Conservation (phyloP, 2,797 vertebrate genomes). For the Paedocypris micromegethes region DNA sequence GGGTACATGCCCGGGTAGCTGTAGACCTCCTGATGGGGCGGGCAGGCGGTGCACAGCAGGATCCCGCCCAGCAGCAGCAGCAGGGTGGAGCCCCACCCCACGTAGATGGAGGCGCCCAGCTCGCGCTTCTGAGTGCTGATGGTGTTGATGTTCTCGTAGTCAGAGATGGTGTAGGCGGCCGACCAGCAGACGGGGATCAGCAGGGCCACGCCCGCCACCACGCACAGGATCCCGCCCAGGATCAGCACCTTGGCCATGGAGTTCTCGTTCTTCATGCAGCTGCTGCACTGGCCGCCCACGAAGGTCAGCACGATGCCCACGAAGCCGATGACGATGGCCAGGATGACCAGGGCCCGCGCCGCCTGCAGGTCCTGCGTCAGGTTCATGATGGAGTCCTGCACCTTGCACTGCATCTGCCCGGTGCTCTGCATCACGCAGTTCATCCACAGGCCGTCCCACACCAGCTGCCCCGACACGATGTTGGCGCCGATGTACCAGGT, state of each 20-base stretch:
- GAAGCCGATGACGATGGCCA: constrained; percentile 64
- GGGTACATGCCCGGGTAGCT: constrained; percentile 43
- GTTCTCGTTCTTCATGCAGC: constrained; percentile 60
- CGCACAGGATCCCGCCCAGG: constrained; percentile 60
- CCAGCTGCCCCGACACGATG: constrained; percentile 68
- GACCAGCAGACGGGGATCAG: constrained; percentile 55
- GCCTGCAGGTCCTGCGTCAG: constrained; percentile 65
- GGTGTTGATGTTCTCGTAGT: constrained; percentile 40
- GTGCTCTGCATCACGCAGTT: constrained; percentile 75
- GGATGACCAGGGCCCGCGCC: constrained; percentile 63
- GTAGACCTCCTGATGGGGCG: constrained; percentile 37
- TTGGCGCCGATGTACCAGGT: constrained; percentile 70
- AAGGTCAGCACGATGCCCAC: constrained; percentile 65
- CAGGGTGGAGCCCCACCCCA: constrained; percentile 50
- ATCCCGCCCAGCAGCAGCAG: constrained; percentile 52
- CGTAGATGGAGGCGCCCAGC: constrained; percentile 50
- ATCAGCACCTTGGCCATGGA: constrained; percentile 64
- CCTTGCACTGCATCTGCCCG: constrained; percentile 74
- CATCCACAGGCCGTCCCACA: constrained; percentile 80
- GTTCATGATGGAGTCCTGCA: constrained; percentile 61
- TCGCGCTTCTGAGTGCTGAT: constrained; percentile 47
- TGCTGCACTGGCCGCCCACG: constrained; percentile 65
- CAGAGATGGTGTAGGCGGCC: constrained; percentile 40
- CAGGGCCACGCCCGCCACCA: constrained; percentile 43
- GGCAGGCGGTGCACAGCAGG: constrained; percentile 53